phyloP scores from a whole-genome alignment of 1,140 invertebrate genomes.

The Spodoptera litura region DNA sequence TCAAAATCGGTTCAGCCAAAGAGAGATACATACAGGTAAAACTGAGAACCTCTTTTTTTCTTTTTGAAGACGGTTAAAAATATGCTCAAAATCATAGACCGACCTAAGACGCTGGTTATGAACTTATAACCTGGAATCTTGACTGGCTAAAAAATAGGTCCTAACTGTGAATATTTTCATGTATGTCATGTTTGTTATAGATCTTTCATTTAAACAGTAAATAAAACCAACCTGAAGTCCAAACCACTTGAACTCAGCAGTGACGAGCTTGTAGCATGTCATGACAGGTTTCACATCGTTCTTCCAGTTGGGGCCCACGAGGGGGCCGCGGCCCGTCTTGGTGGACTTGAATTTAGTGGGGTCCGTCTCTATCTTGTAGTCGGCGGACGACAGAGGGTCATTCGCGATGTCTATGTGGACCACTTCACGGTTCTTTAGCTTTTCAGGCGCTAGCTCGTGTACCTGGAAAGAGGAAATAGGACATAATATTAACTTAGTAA shows the following conservation, averaged over 20 bases:
- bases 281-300: constrained; percentile 95
- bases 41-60: too few species aligned
- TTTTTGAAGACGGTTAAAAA: too few species aligned
- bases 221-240: constrained; percentile 91
- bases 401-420: constrained; percentile 98
- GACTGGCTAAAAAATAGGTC: too few species aligned
- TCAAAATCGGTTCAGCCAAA: too few species aligned
- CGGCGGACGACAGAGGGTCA: constrained; percentile 91
- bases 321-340: constrained; percentile 97
- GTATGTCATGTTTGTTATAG: too few species aligned
- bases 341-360: constrained; percentile 95
- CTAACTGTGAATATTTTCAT: too few species aligned
- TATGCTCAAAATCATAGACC: too few species aligned
- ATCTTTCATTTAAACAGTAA: not conserved
- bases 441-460: constrained; percentile 95
- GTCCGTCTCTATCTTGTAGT: constrained; percentile 95
- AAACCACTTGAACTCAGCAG: constrained; percentile 99
- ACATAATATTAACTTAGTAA: too few species aligned
- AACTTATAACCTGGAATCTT: too few species aligned
- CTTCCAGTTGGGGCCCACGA: constrained; percentile 93
- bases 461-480: constrained; percentile 87
- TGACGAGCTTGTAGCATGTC: constrained; percentile 99
- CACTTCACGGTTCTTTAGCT: constrained; percentile 95
- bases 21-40: too few species aligned
- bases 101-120: too few species aligned